phyloP scores from a whole-genome alignment of 2,797 vertebrate genomes.

The Neomorphus geoffroyi region DNA sequence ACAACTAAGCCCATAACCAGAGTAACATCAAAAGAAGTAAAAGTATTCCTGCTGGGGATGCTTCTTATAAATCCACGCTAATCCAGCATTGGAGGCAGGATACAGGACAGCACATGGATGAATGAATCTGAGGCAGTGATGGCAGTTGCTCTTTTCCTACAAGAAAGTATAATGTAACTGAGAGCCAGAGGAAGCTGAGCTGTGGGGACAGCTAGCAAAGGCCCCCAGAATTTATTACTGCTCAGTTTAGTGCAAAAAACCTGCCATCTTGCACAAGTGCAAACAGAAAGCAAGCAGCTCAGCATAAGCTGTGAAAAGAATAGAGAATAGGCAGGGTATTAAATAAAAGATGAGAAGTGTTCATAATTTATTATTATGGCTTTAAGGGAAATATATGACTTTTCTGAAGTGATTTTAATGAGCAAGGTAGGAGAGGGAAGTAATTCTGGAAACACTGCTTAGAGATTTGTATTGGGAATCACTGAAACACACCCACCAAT shows the following conservation, averaged over 20 bases:
- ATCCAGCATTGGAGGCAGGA: neutral
- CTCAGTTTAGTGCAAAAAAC: neutral
- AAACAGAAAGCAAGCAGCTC: neutral
- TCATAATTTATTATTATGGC: constrained; percentile 8
- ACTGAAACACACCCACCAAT: neutral
- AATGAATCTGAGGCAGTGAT: neutral
- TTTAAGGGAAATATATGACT: neutral
- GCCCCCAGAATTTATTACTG: neutral
- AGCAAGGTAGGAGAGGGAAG: neutral
- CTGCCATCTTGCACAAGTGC: neutral
- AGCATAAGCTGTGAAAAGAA: neutral
- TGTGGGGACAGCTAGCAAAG: neutral
- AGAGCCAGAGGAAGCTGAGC: neutral
- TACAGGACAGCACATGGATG: neutral
- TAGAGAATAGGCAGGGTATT: neutral
- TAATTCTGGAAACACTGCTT: neutral
- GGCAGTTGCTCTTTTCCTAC: neutral
- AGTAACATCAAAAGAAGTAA: neutral
- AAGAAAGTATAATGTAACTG: neutral
- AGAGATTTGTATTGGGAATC: neutral
- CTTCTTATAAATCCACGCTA: neutral
- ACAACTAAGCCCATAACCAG: neutral
- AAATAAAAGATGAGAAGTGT: neutral
- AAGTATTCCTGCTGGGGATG: neutral
- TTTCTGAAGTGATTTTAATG: constrained; percentile 11